These are phyloP conservation scores for Grammomys dolichurus DNA, from an alignment of 2,113 vertebrate genomes.

Conservation along the genomic window DNA sequence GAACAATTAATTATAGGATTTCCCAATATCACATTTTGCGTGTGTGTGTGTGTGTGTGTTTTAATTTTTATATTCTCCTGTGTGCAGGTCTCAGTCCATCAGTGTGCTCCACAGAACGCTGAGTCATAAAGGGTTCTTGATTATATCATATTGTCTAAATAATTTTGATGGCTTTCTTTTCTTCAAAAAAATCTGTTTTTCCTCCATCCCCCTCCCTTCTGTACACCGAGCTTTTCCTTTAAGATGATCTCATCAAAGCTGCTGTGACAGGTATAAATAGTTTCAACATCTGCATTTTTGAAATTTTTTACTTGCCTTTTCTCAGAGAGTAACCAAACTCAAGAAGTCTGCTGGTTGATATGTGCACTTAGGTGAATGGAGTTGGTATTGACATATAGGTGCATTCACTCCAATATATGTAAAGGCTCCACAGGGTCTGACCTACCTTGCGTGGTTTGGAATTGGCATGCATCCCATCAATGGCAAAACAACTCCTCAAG, in stretches of 20 bases:
- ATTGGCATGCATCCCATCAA: not conserved
- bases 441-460: not conserved
- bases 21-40: constrained; percentile 1
- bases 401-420: not conserved
- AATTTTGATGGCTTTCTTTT: not conserved
- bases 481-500: not conserved
- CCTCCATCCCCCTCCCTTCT: not conserved
- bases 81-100: not conserved
- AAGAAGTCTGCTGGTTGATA: not conserved
- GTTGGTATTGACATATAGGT: not conserved
- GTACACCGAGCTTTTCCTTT: not conserved
- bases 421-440: not conserved
- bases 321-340: not conserved
- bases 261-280: not conserved
- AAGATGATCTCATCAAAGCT: not conserved
- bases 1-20: constrained; percentile 27
- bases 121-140: not conserved
- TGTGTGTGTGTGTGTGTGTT: not conserved
- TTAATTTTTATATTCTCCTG: not conserved
- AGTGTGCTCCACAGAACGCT: not conserved
- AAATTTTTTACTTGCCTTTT: not conserved
- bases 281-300: not conserved
- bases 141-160: not conserved
- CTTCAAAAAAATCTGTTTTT: not conserved
- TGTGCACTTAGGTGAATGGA: not conserved